Conservation (phyloP, 2,797 vertebrate species). For the Gallinago stenura region DNA sequence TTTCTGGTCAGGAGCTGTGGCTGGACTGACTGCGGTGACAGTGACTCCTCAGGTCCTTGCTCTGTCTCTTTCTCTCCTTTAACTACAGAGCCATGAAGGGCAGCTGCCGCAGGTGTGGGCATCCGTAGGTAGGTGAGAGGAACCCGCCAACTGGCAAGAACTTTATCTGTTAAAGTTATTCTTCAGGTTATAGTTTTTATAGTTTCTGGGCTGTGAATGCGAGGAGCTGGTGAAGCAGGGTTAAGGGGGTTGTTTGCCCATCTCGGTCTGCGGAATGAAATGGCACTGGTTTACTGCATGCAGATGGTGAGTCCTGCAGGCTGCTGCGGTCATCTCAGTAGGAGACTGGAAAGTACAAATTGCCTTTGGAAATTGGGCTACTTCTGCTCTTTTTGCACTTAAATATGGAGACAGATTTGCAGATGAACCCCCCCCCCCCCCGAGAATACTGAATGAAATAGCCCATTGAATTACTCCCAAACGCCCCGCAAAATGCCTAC, state of each 20-base stretch:
- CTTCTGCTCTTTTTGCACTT: neutral
- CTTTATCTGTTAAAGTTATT: neutral
- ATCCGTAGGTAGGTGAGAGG: neutral
- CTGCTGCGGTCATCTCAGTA: neutral
- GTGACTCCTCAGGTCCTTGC: neutral
- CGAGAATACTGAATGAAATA: neutral
- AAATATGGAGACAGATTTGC: neutral
- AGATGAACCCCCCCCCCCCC: neutral
- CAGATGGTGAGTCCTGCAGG: neutral
- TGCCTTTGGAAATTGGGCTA: neutral
- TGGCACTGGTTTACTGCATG: neutral
- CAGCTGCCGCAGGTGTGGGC: neutral
- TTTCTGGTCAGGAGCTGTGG: neutral
- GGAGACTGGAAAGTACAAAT: conserved; percentile 26
- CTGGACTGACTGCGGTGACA: neutral
- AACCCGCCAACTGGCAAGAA: neutral
- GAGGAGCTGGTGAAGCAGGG: fast-evolving
- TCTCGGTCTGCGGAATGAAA: neutral
- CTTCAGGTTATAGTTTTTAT: neutral
- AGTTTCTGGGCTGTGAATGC: neutral
- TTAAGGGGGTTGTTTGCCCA: neutral
- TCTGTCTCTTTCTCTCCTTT: neutral
- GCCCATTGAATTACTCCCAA: neutral
- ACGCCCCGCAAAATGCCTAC: fast-evolving
- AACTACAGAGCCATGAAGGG: neutral